Conservation (phyloP, 2,797 vertebrate species). For the Chelidonichthys spinosus region DNA sequence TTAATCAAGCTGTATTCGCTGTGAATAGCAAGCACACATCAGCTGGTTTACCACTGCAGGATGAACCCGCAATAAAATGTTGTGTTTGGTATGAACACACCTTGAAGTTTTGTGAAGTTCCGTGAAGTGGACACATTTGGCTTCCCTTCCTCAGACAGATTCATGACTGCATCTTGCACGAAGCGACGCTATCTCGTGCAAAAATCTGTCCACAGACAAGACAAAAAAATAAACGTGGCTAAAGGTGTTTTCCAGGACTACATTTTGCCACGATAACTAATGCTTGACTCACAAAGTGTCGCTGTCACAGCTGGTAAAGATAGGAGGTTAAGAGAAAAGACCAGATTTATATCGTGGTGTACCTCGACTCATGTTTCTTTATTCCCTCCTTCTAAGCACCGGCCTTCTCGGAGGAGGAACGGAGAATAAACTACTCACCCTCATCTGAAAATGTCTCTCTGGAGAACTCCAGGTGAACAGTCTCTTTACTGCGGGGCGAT, state of each 20-base stretch:
- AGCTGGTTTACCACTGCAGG: no score
- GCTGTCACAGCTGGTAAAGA: background rate
- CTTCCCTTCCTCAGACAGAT: background rate
- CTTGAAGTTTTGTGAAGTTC: no score
- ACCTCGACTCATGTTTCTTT: background rate
- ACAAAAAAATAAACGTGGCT: background rate
- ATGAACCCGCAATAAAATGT: no score
- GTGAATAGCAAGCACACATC: no score
- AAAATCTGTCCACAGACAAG: background rate
- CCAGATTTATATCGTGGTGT: background rate
- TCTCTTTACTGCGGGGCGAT: constrained; percentile 34
- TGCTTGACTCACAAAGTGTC: background rate
- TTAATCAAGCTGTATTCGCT: no score
- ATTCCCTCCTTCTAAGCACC: background rate
- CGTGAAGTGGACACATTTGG: no score
- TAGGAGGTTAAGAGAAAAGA: background rate
- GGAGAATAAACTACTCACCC: background rate
- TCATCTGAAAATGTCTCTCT: constrained; percentile 16
- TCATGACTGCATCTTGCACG: background rate
- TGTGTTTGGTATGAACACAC: no score
- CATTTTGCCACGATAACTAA: background rate
- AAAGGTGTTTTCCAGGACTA: background rate
- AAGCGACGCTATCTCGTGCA: background rate
- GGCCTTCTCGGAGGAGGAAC: background rate
- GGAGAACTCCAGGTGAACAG: constrained; percentile 25